Base-by-base conservation (phyloP, 2,797 vertebrate species). In the Pseudochromis fuscus region DNA sequence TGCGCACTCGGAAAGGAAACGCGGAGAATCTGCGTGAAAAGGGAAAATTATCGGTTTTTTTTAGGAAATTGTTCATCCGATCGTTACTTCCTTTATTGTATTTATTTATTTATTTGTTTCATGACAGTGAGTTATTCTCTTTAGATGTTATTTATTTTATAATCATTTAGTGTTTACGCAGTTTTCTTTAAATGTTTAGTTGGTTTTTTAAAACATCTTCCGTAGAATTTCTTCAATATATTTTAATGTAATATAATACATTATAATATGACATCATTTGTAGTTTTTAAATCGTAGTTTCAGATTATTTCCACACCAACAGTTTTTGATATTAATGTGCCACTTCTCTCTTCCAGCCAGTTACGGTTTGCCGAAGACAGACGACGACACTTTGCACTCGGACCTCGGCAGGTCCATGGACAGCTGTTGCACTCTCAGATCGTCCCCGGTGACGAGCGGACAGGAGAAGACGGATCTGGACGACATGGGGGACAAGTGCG, bases 401-500 rank as follows among this genome's bases (percentile, higher is more conserved):
- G 96, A 96, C 23, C 87, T 97, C 37, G 94, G 90, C 7, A 88
- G 96, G 84, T 91, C 96, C 1, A 86, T 98, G 94, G 97, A 98
- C 75, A 94, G 77, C 74, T 98, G 97, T 68, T 97, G 92, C 92
- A 93, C 75, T 2, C 89, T 98, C 69, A 90, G 96, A 33, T 92
- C 95, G 77, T 98, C 96, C 8, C 96, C 97, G 0, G 95, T 85
- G 55, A 61, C 90, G 0, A 90, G 93, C 74, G 93, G 94, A 5
- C 94, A 94, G 65, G 88, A 87, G 3, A 97, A 96, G 59, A 89
- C 93, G 1, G 96, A 98, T 7, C 69, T 96, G 87, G 97, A 97
- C 61, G 96, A 98, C 82, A 91, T 95, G 46, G 94, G 93, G 0
- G 91, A 91, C 87, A 98, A 98, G 72, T 96, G 97, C 77, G 98